These are phyloP conservation scores for Megalops cyprinoides DNA, from an alignment of 2,797 vertebrate species.

Conservation along the genomic window DNA sequence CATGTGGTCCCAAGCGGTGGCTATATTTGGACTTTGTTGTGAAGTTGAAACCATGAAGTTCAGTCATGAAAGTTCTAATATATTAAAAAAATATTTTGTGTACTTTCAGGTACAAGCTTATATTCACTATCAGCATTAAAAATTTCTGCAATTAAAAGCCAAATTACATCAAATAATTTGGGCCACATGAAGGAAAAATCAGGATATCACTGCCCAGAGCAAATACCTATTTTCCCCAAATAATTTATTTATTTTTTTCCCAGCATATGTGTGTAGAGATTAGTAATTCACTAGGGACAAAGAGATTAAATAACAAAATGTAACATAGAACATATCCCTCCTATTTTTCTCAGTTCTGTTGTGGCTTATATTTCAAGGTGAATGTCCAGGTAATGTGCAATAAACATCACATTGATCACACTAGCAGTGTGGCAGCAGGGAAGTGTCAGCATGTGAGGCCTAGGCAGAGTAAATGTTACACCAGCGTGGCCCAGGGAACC, in stretches of 20 bases:
- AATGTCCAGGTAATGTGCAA: background rate
- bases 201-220: no score
- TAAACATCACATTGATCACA: background rate
- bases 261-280: background rate
- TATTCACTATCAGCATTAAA: no score
- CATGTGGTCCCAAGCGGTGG: no score
- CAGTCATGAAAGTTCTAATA: no score
- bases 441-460: background rate
- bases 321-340: background rate
- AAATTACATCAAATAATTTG: no score
- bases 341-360: background rate
- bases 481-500: background rate
- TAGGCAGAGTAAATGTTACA: constrained; percentile 4
- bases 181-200: no score
- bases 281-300: background rate
- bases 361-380: background rate
- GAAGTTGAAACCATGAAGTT: no score
- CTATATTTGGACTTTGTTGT: no score
- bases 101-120: no score
- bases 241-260: background rate
- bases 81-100: no score
- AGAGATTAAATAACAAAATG: background rate
- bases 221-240: no score
- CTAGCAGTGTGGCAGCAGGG: background rate
- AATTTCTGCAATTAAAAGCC: no score